Percentiles rank a stretch among this genome's conserved stretches.
Conservation (phyloP, 2,888 invertebrate genomes). For the Ernsta delagoae region DNA sequence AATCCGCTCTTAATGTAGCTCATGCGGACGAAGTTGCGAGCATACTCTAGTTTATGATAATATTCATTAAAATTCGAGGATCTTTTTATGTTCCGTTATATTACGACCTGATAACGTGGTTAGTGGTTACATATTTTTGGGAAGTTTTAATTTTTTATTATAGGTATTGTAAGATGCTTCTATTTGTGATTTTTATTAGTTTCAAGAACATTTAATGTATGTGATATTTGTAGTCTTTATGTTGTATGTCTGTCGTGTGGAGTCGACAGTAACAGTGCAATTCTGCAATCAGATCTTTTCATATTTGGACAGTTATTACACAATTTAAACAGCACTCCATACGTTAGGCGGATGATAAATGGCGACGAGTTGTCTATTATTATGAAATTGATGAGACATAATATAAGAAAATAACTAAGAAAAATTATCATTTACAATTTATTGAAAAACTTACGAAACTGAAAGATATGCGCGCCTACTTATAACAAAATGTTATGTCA, state of each 20-base stretch:
- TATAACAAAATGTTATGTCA: too few species aligned
- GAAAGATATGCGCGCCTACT: not conserved
- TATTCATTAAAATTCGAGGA: not conserved
- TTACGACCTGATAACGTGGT: not conserved
- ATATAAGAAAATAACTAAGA: not conserved
- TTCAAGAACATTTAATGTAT: constrained; percentile 13
- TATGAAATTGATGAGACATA: constrained; percentile 55
- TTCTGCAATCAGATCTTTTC: constrained; percentile 5
- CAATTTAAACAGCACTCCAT: not conserved
- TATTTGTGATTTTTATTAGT: not conserved
- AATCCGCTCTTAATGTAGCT: too few species aligned
- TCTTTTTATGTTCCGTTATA: not conserved
- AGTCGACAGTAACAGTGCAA: not conserved
- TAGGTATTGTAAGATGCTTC: constrained; percentile 9
- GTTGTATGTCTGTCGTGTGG: not conserved
- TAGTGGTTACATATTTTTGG: not conserved
- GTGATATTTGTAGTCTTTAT: constrained; percentile 18
- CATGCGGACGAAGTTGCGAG: too few species aligned
- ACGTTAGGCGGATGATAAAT: constrained; percentile 47
- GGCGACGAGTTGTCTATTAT: constrained; percentile 54
- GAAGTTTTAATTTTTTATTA: constrained; percentile 6
- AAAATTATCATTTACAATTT: not conserved
- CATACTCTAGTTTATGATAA: not conserved
- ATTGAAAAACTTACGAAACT: not conserved
- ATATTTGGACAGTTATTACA: constrained; percentile 9